Evolutionary conservation across 2,797 vertebrate species (phyloP).

Genomic region (Spinus pinus): DNA sequence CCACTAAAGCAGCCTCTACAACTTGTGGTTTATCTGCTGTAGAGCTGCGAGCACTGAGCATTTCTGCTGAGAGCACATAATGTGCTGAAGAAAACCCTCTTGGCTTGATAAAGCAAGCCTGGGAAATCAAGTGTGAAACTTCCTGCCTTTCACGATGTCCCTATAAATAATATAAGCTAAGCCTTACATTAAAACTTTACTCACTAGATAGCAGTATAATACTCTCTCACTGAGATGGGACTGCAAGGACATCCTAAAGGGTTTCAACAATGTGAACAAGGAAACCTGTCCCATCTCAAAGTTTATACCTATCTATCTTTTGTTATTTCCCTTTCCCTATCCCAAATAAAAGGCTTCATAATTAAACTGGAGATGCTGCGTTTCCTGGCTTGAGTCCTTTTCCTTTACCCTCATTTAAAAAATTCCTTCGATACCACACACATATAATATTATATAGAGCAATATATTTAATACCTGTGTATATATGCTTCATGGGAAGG

Average conservation of each 20-base stretch:
- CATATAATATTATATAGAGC: slow-evolving; percentile 83
- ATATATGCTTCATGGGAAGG: slow-evolving; percentile 79
- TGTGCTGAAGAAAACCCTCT: background rate
- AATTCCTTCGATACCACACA: slow-evolving; percentile 79
- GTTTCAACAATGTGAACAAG: background rate
- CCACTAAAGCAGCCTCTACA: background rate
- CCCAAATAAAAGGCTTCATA: background rate
- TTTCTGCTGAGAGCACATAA: background rate
- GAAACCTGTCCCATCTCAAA: slow-evolving; percentile 21
- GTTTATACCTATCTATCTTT: background rate
- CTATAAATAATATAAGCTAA: slow-evolving; percentile 43
- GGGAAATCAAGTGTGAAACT: background rate
- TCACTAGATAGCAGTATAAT: slow-evolving; percentile 2
- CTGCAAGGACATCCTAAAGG: background rate
- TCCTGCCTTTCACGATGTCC: background rate
- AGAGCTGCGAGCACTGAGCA: background rate
- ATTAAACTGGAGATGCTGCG: slow-evolving; percentile 65
- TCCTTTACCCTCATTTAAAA: slow-evolving; percentile 73
- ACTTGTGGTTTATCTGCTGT: background rate
- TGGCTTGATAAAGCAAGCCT: background rate
- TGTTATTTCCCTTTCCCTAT: background rate
- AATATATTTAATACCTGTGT: slow-evolving; percentile 84
- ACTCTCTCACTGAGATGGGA: slow-evolving; percentile 11
- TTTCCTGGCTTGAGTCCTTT: slow-evolving; percentile 72
- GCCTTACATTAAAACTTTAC: slow-evolving; percentile 27